These are phyloP conservation scores for Caenorhabditis tropicalis DNA, from an alignment of 1,140 invertebrate genomes.

Conservation along the genomic window DNA sequence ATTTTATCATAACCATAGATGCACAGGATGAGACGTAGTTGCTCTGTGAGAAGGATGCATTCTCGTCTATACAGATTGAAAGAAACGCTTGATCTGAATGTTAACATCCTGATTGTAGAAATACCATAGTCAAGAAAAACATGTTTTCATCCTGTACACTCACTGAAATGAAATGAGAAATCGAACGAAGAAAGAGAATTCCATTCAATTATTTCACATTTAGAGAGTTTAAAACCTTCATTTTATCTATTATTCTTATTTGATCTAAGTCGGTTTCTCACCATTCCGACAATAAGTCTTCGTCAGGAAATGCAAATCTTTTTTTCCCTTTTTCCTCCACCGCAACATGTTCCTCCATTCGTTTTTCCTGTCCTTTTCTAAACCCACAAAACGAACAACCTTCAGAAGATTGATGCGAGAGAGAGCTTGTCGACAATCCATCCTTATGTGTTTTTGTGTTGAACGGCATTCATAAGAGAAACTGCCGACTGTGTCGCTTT, in stretches of 20 bases:
- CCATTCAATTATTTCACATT: too few relatives aligned
- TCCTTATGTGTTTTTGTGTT: conserved; percentile 19
- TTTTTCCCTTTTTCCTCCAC: not conserved
- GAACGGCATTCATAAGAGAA: conserved; percentile 27
- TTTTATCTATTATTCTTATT: not conserved
- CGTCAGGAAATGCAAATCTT: conserved; percentile 29
- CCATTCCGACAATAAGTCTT: conserved; percentile 42
- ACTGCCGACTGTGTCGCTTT: not conserved
- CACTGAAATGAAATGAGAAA: too few relatives aligned
- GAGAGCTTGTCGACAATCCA: conserved; percentile 25
- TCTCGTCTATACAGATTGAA: too few relatives aligned
- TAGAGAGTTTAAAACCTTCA: not conserved
- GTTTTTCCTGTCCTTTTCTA: not conserved
- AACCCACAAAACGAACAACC: conserved; percentile 27
- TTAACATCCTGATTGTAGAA: too few relatives aligned
- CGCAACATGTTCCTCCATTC: conserved; percentile 6
- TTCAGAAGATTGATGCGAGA: conserved; percentile 37
- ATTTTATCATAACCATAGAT: too few relatives aligned
- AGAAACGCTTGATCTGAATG: too few relatives aligned
- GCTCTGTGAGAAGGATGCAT: too few relatives aligned
- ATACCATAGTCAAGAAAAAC: too few relatives aligned
- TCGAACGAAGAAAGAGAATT: too few relatives aligned
- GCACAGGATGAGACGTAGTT: too few relatives aligned
- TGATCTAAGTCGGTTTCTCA: conserved; percentile 23
- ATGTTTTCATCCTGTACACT: too few relatives aligned